Conservation (phyloP, 2,797 vertebrate species). For the Tapirus indicus region DNA sequence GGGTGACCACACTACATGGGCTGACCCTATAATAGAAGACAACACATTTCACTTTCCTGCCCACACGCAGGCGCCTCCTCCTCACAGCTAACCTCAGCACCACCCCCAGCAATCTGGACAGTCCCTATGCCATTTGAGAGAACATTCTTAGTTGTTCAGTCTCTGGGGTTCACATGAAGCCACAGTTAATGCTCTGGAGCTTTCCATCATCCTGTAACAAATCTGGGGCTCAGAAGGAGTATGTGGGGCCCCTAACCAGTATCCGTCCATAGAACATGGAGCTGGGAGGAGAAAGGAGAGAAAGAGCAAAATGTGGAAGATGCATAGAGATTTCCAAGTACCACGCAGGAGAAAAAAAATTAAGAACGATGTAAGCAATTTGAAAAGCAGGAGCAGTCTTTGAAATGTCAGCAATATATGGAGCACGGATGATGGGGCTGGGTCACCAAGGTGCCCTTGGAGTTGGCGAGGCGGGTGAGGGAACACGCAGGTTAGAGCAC, state of each 20-base stretch:
- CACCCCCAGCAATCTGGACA: conserved; percentile 81
- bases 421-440: fast-evolving
- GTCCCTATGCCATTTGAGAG: conserved; percentile 47
- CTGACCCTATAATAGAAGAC: conserved; percentile 79
- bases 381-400: neutral
- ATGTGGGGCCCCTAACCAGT: neutral
- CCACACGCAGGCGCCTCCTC: conserved; percentile 72
- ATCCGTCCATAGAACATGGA: neutral
- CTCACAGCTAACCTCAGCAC: conserved; percentile 75
- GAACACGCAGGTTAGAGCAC: fast-evolving
- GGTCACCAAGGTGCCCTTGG: neutral
- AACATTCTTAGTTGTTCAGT: conserved; percentile 43
- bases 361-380: neutral
- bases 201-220: neutral
- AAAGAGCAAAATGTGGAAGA: neutral
- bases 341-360: neutral
- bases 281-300: neutral
- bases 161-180: conserved; percentile 44
- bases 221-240: neutral
- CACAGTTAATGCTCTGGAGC: neutral
- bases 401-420: fast-evolving
- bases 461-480: fast-evolving
- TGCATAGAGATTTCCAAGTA: neutral
- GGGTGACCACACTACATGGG: conserved; percentile 66
- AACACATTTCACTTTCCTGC: conserved; percentile 56